Evolutionary conservation across 1,140 invertebrate species (phyloP), one percentile per base, ranked within the genome.

Genomic region (Drosophila tani): DNA sequence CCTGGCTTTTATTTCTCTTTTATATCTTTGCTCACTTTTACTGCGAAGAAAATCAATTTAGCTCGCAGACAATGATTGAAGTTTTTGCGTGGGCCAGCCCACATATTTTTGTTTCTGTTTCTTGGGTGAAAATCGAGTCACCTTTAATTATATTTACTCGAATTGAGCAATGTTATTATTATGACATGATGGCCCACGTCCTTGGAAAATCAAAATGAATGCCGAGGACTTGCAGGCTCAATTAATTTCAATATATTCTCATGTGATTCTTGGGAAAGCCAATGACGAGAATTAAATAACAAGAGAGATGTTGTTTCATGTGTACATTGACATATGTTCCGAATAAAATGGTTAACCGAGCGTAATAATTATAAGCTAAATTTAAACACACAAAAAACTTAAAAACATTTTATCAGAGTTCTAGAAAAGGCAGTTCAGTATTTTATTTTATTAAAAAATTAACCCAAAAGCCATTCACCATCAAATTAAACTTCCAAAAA

Each of bases 1-100:
- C 35, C 29, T 24, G 17, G 32, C 29, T 32, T 58, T 71, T 70
- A 45, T 66, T 53, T 43, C 57, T 60, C n/a, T 75, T 81, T 45
- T 69, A 40, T 65, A 41, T 63, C 60, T 19, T 46, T 45, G 53
- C 24, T 65, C 41, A 51, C 38, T 60, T 58, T 74, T 58, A 59
- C 29, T 47, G 41, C 7, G 21, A 55, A 38, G 68, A 60, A 74
- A 74, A 73, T 74, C 67, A 73, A 74, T 74, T 73, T 74, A 15
- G 50, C 14, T 41, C 3, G n/a, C 45, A 57, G 57, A 51, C 57
- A 77, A 55, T 77, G 74, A 77, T 60, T 46, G 55, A 67, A 58
- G 53, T 15, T 76, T 55, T 47, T 59, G 63, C 56, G 75, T 77
- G 73, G 73, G 75, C 63, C 35, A 8, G 19, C 6, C 17, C 68